Evolutionary conservation across 1,140 invertebrate genomes (phyloP), one percentile per base, ranked within the genome.

Genomic region (Bombus ignitus): DNA sequence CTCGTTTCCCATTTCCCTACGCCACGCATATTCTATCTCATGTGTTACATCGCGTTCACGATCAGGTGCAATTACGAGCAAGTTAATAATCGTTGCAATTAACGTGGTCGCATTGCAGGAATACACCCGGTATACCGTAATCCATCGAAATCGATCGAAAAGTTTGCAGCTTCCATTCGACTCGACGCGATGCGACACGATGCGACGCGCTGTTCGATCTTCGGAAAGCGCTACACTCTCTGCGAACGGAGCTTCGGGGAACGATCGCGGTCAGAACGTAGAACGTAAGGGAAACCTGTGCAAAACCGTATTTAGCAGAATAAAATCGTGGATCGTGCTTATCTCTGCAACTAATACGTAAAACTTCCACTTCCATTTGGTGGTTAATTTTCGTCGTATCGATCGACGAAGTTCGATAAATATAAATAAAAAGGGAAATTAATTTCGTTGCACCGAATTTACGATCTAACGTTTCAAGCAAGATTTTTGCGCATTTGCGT

Each of bases 21-120:
- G 13, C 66, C 74, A 78, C 78, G 68, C 80, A 37, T 86, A 73
- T 74, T 87, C 89, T 65, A 83, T 81, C 77, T 44, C 59, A n/a
- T 75, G 84, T 89, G 86, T 93, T 92, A 90, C 91, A 91, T 81
- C 88, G 81, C 80, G 88, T 92, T 87, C 92, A 92, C 93, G 92
- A 94, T 94, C 94, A 94, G 94, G 92, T 94, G 94, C 92, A 94
- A 94, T 93, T 95, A 93, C 92, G 91, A 94, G 93, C 92, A 93
- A 92, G 93, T 95, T 94, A 95, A 94, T 94, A 94, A 95, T 94
- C 92, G 93, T 93, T 92, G 92, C 90, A 72, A 83, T 78, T 84
- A 87, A 81, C 83, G 79, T 71, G 82, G 76, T 68, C 62, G 80
- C 86, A 44, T 44, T 71, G 57, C 78, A 76, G 42, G 39, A 62